A percentile compares a stretch with the other conserved stretches of the same genome.
Evolutionary conservation across 2,797 vertebrate genomes (phyloP).

Genomic region (Lophius americanus): DNA sequence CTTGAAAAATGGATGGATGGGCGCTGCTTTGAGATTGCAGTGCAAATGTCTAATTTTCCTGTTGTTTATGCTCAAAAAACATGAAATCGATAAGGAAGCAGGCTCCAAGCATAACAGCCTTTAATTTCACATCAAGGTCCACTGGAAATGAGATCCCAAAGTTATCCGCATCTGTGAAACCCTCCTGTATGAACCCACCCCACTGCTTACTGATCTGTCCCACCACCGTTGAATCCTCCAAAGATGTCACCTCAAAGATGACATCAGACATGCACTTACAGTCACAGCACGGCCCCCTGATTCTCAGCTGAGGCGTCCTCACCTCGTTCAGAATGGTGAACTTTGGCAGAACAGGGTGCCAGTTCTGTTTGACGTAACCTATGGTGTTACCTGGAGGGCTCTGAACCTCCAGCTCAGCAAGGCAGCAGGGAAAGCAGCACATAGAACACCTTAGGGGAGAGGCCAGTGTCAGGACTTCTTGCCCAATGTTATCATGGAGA

Average conservation of each 20-base stretch:
- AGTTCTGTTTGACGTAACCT: slow-evolving; percentile 84
- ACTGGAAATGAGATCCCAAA: slow-evolving; percentile 84
- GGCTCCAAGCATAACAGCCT: slow-evolving; percentile 83
- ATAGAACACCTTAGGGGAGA: slow-evolving; percentile 76
- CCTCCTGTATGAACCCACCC: slow-evolving; percentile 79
- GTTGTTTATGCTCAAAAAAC: slow-evolving; percentile 67
- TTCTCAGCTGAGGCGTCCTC: slow-evolving; percentile 73
- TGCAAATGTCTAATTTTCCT: neutral
- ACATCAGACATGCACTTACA: slow-evolving; percentile 83
- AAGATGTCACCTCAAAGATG: slow-evolving; percentile 84
- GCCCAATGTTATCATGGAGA: slow-evolving; percentile 81
- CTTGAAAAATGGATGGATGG: no score
- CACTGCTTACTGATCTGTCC: slow-evolving; percentile 85
- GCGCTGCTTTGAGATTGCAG: no score
- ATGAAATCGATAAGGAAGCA: slow-evolving; percentile 85
- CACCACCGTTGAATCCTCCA: slow-evolving; percentile 69
- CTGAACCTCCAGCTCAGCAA: slow-evolving; percentile 88
- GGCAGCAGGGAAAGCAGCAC: slow-evolving; percentile 85
- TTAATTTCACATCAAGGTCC: slow-evolving; percentile 86
- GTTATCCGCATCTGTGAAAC: slow-evolving; percentile 79
- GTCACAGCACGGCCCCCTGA: slow-evolving; percentile 79
- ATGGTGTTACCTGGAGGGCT: slow-evolving; percentile 81
- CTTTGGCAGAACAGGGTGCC: slow-evolving; percentile 82
- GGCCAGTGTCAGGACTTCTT: slow-evolving; percentile 75
- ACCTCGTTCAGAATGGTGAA: slow-evolving; percentile 83